Conservation (phyloP, 2,113 vertebrate genomes). For the Zeus faber region DNA sequence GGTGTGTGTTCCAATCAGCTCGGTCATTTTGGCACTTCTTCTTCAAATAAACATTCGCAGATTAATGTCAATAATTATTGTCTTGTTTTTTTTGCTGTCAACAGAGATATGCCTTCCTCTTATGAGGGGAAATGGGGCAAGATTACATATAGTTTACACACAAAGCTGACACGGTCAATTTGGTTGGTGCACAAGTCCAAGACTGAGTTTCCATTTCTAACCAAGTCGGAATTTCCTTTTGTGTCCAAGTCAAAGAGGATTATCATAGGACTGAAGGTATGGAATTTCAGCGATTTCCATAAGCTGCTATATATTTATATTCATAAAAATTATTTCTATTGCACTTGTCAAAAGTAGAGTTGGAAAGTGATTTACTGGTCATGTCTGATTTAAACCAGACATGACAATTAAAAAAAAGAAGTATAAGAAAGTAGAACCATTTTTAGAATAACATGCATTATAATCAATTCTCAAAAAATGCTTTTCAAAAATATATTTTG, state of each 20-base stretch:
- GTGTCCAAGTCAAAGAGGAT: conserved; percentile 63
- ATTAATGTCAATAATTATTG: background rate
- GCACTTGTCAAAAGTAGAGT: too few relatives aligned
- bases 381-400: too few relatives aligned
- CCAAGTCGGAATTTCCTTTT: conserved; percentile 63
- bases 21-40: background rate
- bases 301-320: too few relatives aligned
- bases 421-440: too few relatives aligned
- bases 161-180: conserved; percentile 58
- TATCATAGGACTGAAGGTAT: conserved; percentile 61
- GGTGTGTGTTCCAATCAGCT: conserved; percentile 25
- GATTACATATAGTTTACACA: conserved; percentile 55
- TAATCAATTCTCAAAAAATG: too few relatives aligned
- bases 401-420: too few relatives aligned
- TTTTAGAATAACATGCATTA: too few relatives aligned
- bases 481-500: too few relatives aligned
- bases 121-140: conserved; percentile 62
- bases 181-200: conserved; percentile 63
- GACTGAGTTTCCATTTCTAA: conserved; percentile 55
- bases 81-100: background rate
- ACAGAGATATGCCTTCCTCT: conserved; percentile 69
- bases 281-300: background rate
- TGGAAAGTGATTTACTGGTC: too few relatives aligned
- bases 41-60: background rate
- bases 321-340: too few relatives aligned